Evolutionary conservation across 2,888 invertebrate genomes (phyloP), one percentile per base, ranked within the genome.

Genomic region (Luffia ferchaultella): DNA sequence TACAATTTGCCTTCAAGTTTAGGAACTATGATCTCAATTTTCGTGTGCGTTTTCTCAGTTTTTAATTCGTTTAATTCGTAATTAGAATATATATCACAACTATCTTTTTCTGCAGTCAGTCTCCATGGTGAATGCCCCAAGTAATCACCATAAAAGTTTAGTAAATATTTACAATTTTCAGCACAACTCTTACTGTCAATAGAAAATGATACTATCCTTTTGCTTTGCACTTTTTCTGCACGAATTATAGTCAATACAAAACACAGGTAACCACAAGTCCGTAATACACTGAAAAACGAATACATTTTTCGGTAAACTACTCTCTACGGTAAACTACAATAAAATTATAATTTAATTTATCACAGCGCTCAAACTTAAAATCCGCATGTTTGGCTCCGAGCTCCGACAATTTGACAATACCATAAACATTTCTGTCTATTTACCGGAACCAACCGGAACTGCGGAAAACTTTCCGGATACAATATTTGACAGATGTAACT

Each of bases 191-290:
- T 64, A 40, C 63, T 61, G 20, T 60, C 62, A 61, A 71, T 60
- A 65, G 63, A 63, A 52, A 76, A 57, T 52, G 70, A 70, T 54
- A 64, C 62, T 69, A 76, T 68, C 67, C 66, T 65, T 63, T 67
- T 65, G 18, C 60, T 56, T 50, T 52, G 48, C 49, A 58, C 60
- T 55, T 64, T 60, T 50, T 59, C 61, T 42, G 61, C 54, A 48
- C 65, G 66, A 55, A 61, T 57, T 64, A 73, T 71, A 58, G 68
- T 59, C 54, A 72, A 62, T 60, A 73, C 58, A 55, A 78, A 60
- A 59, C 58, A 70, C 50, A 76, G 54, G 51, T 78, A 70, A 61
- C 79, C 72, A 79, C 82, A 82, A 83, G 83, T 83, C 84, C 83
- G 83, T 61, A 77, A 62, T 60, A 73, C 61, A 63, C 62, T 71